Conservation (phyloP, 2,113 vertebrate genomes). For the Lampris megalopsis region DNA sequence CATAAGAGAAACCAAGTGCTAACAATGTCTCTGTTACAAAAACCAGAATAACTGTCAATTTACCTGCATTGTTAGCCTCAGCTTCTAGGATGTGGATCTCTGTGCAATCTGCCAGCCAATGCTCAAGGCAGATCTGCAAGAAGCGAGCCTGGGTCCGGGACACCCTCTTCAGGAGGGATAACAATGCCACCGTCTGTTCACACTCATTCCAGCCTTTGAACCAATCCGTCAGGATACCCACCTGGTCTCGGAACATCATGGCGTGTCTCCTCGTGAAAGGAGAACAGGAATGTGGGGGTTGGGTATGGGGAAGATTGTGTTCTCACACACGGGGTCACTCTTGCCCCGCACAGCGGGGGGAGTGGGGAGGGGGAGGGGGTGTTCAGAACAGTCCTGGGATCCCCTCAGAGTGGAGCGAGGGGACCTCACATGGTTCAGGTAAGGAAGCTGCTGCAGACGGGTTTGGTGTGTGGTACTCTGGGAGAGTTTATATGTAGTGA, state of each 20-base stretch:
- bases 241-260: constrained; percentile 99
- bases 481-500: constrained; percentile 31
- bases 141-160: constrained; percentile 95
- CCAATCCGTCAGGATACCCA: constrained; percentile 95
- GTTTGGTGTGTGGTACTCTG: constrained; percentile 21
- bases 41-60: constrained; percentile 2
- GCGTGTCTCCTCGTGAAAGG: constrained; percentile 77
- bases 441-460: constrained; percentile 47
- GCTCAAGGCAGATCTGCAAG: constrained; percentile 96
- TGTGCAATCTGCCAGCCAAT: constrained; percentile 93
- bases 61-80: constrained; percentile 96
- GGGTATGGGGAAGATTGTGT: constrained; percentile 53
- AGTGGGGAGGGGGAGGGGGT: constrained; percentile 2
- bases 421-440: constrained; percentile 85
- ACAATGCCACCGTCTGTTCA: constrained; percentile 95
- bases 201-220: constrained; percentile 98
- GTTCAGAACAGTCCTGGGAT: constrained; percentile 75
- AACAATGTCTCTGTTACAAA: background rate
- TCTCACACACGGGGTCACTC: constrained; percentile 61
- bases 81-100: constrained; percentile 95
- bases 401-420: constrained; percentile 76
- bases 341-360: constrained; percentile 74
- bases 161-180: constrained; percentile 93
- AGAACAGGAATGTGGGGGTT: constrained; percentile 58
- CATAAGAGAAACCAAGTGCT: background rate